Evolutionary conservation across 2,797 vertebrate genomes (phyloP), one percentile per base, ranked within the genome.

Genomic region (Hydrocynus forskahlii): DNA sequence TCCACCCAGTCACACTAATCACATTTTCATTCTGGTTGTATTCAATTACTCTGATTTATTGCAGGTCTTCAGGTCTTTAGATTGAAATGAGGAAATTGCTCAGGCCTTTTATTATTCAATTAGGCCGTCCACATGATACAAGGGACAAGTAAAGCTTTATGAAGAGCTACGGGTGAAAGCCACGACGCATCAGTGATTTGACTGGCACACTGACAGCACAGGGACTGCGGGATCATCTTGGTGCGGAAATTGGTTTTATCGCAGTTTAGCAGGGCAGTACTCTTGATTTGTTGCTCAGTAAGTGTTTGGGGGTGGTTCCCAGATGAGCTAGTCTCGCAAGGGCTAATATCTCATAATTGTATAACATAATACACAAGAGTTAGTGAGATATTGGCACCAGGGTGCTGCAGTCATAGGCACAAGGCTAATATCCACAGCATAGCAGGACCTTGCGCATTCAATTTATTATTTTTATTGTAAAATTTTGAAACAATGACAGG

Each of bases 31-130:
- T 87, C 70, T 74, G 73, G 71, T 79, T 86, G 40, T 81, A 81
- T 78, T 60, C 43, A 67, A 83, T 86, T 87, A 80, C 50, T 68
- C 50, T 72, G 85, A 87, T 83, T 86, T 82, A 86, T 83, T 83
- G 68, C 59, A 78, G 78, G 40, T 76, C 84, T 77, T 64, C 23
- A 40, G 76, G 38, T 67, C 75, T 74, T 43, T 7, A 38, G 63
- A 79, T 74, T 80, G 83, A 75, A 63, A 74, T 75, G 63, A 55
- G 43, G 40, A 79, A 75, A 73, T 73, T 55, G 59, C 70, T 74
- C 16, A 23, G 38, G 62, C 62, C 63, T 16, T 21, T 19, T 40
- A 57, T 63, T 66, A 79, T 81, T 55, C 68, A 54, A 55, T 64
- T 71, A 66, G 23, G 19, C 75, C 75, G 45, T 29, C 17, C 35